Evolutionary conservation across 1,140 invertebrate genomes (phyloP), one percentile per base, ranked within the genome.

Genomic region (Bombus ignitus): DNA sequence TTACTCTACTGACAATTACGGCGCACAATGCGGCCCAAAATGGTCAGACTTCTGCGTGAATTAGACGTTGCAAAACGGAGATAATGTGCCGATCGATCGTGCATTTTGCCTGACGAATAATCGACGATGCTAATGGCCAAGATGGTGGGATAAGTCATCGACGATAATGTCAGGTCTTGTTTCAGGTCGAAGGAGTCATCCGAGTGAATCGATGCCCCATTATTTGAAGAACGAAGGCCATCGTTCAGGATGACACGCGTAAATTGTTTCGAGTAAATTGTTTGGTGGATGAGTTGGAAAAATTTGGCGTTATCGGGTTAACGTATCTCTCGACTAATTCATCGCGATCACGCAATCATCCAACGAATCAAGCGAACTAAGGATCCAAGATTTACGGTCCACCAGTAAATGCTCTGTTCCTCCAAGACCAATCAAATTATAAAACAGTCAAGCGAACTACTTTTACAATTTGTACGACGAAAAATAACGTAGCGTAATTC

Each of bases 1-100:
- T 81, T 73, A 81, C 68, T 39, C 68, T 10, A 42, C n/a, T 81
- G 80, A 73, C 80, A 81, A 81, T 81, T 81, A 81, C 80, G 70
- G 47, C 4, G 80, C 70, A 73, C 80, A 80, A 80, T 80, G 65
- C 78, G 15, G 44, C 65, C 78, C 37, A 80, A 70, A 80, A 47
- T 65, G 44, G 35, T 32, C 53, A 80, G 65, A 80, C 65, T 80
- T 80, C 78, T 80, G 44, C 65, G 78, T 70, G 78, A 66, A 80
- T 70, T 70, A 70, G 78, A 47, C 71, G 57, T 35, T 44, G 53
- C 81, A 72, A 35, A 62, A 59, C 42, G 37, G 83, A 66, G 42
- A 85, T 78, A 65, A 10, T 9, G 6, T 10, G 25, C 9, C 65
- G 78, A 80, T 80, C 78, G 65, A 80, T 80, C 65, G 68, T 70